Base-by-base conservation (phyloP, 2,113 vertebrate species). In the Rana temporaria region DNA sequence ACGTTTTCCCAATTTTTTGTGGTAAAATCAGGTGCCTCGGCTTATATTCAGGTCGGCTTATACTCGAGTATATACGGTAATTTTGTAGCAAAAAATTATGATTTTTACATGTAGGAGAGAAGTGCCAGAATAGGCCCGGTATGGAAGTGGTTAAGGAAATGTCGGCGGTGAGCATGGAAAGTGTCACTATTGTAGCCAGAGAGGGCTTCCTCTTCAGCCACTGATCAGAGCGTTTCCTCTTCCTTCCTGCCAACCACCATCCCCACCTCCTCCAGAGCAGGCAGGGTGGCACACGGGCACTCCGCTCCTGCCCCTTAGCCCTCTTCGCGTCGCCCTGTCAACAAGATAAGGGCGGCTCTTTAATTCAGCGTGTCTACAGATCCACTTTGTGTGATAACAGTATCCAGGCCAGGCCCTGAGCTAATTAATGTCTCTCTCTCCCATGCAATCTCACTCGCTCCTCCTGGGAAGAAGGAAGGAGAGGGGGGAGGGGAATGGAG, bases 351-450 rank as follows among this genome's bases (percentile, higher is more conserved):
- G 38, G 22, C 42, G 17, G 19, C 42, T 66, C 63, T 32, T 18
- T 64, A 55, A 65, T 78, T 20, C 42, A 11, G 42, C 1, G 42
- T 48, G 42, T 48, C 42, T 48, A 48, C 42, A 48, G 42, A 48
- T 48, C 42, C 77, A 57, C 64, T 56, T 38, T 52, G 62, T 81
- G 67, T 53, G 78, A 52, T 80, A 24, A 66, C 67, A 63, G 42
- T 24, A 81, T 81, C 57, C 57, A 64, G 69, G 24, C 24, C 59
- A 2, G 30, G 4, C 38, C 34, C 70, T 32, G 60, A 66, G 79
- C 79, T 75, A 59, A 75, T 74, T 82, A 66, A 24, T 24, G 70
- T 38, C 79, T 73, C 24, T 48, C 42, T 67, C 53, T 24, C 20
- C 34, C 67, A 63, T 64, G 30, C 57, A 32, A 20, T 70, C 78